Evolutionary conservation across 2,888 invertebrate species (phyloP), one percentile per base, ranked within the genome.

Genomic region (Tridacna gigas): DNA sequence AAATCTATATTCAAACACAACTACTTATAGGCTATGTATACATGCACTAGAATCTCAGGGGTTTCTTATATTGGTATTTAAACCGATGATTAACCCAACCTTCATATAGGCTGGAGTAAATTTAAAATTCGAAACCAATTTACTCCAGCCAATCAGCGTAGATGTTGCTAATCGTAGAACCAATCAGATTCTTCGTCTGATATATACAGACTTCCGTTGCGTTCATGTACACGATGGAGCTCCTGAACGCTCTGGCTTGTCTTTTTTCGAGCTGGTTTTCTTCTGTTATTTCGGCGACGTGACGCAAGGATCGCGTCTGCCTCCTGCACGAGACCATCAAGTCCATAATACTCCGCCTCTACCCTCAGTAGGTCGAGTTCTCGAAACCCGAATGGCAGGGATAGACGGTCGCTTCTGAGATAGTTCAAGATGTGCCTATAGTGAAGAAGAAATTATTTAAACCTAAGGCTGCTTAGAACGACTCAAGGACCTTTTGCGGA

Each of bases 381-480:
- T 20, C 91, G 89, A 74, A 90, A 92, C 0, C 92, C 92, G 65
- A 88, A 82, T 0, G 92, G 92, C 13, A 91, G 77, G 22, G 89
- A 86, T 26, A 92, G 88, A 66, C 90, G 88, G 51, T 84, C 87
- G 37, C 91, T 91, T n/a, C 92, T 89, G 15, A 92, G 89, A 71
- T 89, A 92, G 79, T 92, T 92, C 28, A 92, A 83, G n/a, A 92
- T 87, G 60, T 89, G 88, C 80, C 91, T 92, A 86, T 60, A 66
- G 20, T n/a, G 26, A 13, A 26, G 28, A 67, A 28, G n/a, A 37
- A 28, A 37, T 37, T 7, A 20, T 60, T n/a, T 60, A 20, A 60
- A n/a, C n/a, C n/a, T n/a, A n/a, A n/a, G n/a, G n/a, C n/a, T n/a
- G n/a, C n/a, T n/a, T n/a, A n/a, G n/a, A n/a, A n/a, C n/a, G n/a